Conservation (phyloP, 2,113 vertebrate genomes). For the Muntiacus muntjak region DNA sequence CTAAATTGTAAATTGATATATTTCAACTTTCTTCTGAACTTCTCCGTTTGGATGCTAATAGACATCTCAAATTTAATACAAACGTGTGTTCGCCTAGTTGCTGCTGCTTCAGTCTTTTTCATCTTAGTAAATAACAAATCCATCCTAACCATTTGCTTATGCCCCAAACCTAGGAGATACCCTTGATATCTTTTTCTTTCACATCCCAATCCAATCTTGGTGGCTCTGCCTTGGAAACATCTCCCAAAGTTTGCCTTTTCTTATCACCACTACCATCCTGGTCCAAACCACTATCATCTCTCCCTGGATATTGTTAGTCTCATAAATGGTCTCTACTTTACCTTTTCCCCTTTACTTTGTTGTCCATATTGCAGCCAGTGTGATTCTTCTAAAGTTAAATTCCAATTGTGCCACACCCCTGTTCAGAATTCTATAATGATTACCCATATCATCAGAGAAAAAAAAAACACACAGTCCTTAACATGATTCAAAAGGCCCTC, state of each 20-base stretch:
- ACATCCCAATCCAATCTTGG: not conserved
- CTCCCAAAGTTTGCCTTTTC: not conserved
- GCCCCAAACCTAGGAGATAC: not conserved
- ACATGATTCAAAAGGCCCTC: not conserved
- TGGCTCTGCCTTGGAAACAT: not conserved
- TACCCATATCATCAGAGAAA: not conserved
- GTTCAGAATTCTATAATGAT: slow-evolving; percentile 2
- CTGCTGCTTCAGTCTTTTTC: not conserved
- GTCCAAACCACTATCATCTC: not conserved
- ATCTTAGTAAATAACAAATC: not conserved
- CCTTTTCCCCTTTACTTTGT: not conserved
- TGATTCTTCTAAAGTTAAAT: not conserved
- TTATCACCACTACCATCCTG: not conserved
- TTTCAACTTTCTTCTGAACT: not conserved
- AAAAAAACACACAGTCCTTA: not conserved
- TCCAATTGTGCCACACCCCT: not conserved
- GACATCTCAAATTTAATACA: not conserved
- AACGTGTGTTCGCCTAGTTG: not conserved
- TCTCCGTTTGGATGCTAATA: not conserved
- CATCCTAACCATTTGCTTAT: not conserved
- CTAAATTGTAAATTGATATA: not conserved
- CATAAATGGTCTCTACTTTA: not conserved
- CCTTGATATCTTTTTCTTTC: not conserved
- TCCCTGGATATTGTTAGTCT: not conserved
- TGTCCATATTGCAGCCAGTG: not conserved